These are phyloP conservation scores for Myotis vivesi DNA, from an alignment of 2,797 vertebrate genomes.

Conservation along the genomic window DNA sequence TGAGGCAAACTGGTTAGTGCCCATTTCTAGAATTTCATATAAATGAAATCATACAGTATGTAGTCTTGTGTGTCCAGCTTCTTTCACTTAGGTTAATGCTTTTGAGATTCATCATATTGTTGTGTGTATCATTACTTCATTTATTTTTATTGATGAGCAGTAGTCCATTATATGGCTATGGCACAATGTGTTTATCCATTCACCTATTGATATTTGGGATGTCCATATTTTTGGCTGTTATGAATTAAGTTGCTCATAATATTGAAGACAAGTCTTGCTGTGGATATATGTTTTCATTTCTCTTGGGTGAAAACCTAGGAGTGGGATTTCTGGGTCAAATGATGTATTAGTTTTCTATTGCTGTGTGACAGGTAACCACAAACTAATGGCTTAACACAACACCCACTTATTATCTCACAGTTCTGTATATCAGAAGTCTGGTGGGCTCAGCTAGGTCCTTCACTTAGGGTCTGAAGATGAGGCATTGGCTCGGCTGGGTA, in stretches of 20 bases:
- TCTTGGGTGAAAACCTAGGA: background rate
- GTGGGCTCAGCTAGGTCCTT: background rate
- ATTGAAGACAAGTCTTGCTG: background rate
- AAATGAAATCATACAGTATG: background rate
- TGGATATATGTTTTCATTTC: background rate
- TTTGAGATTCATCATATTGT: background rate
- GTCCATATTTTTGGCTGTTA: background rate
- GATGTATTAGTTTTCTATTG: background rate
- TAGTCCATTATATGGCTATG: background rate
- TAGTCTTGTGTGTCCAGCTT: background rate
- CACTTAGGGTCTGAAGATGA: background rate
- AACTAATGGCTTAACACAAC: background rate
- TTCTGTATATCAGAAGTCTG: background rate
- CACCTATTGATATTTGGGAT: background rate
- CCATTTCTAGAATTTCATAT: background rate
- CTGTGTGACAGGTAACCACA: background rate
- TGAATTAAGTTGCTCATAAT: constrained; percentile 17
- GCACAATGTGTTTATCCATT: background rate
- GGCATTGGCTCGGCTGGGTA: background rate
- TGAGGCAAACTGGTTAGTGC: no score
- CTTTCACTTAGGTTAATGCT: background rate
- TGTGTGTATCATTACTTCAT: background rate
- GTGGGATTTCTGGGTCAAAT: background rate
- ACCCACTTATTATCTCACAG: background rate
- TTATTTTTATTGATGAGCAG: background rate